Percentiles rank a stretch among this genome's conserved stretches.
Conservation (phyloP, 2,797 vertebrate genomes). For the Smutsia gigantea region DNA sequence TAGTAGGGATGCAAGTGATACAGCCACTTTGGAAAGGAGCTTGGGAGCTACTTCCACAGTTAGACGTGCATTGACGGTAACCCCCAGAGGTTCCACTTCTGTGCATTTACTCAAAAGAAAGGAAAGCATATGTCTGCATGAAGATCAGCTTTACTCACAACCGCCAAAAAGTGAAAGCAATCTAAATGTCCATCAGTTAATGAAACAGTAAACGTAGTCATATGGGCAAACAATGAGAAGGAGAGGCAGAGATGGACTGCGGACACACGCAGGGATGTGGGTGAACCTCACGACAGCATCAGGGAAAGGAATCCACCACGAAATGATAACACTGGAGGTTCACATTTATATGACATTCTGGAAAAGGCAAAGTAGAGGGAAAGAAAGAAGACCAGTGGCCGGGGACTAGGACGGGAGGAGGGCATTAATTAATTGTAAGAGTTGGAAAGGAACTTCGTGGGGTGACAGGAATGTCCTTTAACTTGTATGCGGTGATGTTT, state of each 20-base stretch:
- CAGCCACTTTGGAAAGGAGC: background rate
- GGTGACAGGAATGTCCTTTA: background rate
- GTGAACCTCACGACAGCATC: background rate
- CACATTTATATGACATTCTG: background rate
- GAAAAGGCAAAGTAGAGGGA: background rate
- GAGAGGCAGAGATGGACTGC: background rate
- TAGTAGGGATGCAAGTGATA: background rate
- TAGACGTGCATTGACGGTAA: background rate
- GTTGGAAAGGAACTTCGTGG: background rate
- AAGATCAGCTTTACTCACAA: background rate
- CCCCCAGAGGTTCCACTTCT: background rate
- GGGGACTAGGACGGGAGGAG: background rate
- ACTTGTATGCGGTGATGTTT: background rate
- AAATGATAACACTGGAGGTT: background rate
- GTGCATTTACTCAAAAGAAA: background rate
- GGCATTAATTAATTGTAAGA: background rate
- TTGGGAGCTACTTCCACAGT: background rate
- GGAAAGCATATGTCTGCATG: background rate
- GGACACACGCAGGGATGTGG: rapidly evolving
- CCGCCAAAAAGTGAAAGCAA: background rate
- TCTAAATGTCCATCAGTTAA: background rate
- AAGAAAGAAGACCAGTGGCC: background rate
- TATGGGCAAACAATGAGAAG: no score
- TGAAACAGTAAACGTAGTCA: background rate
- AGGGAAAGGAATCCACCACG: background rate